Percentiles rank a stretch among this genome's conserved stretches.
Evolutionary conservation across 2,888 invertebrate species (phyloP).

Genomic region (Acrocyrtus sp.): DNA sequence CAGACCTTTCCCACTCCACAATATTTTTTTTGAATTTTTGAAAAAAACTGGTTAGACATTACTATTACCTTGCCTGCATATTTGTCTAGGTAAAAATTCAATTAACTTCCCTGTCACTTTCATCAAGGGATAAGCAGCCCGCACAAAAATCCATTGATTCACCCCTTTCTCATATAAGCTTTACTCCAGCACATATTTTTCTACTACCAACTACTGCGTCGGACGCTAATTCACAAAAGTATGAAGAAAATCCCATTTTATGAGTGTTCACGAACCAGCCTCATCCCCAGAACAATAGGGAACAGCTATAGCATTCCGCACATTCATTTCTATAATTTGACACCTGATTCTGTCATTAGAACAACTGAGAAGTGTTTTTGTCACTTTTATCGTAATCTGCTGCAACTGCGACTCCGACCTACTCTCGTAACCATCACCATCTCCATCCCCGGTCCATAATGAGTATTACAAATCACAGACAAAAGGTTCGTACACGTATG

Average conservation of each 20-base stretch:
- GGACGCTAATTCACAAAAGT: too few relatives aligned
- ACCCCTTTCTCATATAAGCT: background rate
- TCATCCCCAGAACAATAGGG: too few relatives aligned
- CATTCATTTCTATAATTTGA: slow-evolving; percentile 14
- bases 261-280: too few relatives aligned
- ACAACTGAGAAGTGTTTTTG: slow-evolving; percentile 6
- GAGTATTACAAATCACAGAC: background rate
- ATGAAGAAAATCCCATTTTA: too few relatives aligned
- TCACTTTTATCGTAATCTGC: slow-evolving; percentile 5
- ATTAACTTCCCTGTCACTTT: slow-evolving; percentile 22
- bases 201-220: too few relatives aligned
- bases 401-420: too few relatives aligned
- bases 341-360: slow-evolving; percentile 24
- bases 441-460: too few relatives aligned
- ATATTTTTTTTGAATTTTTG: background rate
- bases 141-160: background rate
- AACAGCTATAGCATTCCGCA: background rate
- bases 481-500: background rate
- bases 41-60: background rate
- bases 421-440: too few relatives aligned
- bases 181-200: background rate
- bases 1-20: background rate
- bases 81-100: slow-evolving; percentile 11
- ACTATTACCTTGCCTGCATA: background rate
- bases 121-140: background rate